Conservation (phyloP, 2,888 invertebrate species). For the Dasysyrphus albostriatus region DNA sequence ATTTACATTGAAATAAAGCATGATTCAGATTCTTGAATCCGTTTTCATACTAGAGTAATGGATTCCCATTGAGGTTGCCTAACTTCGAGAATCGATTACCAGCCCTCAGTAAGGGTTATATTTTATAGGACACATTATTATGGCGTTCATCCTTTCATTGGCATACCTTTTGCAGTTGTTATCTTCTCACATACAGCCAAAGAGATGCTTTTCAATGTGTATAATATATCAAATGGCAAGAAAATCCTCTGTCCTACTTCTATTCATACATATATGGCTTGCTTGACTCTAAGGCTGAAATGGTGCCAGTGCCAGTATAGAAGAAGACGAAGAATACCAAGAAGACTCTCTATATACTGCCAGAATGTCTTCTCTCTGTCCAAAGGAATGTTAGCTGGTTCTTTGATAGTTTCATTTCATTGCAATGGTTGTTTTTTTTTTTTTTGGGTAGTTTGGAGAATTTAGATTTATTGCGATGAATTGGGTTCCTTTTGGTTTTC, state of each 20-base stretch:
- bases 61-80: constrained; percentile 7
- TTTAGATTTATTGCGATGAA: constrained; percentile 71
- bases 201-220: constrained; percentile 48
- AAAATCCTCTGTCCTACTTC: constrained; percentile 51
- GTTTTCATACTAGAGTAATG: constrained; percentile 43
- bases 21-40: constrained; percentile 44
- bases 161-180: constrained; percentile 65
- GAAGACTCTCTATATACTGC: constrained; percentile 15
- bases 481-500: constrained; percentile 56
- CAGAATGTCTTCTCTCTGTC: constrained; percentile 47
- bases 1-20: constrained; percentile 42
- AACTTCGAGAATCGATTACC: constrained; percentile 64
- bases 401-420: constrained; percentile 67
- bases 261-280: neutral
- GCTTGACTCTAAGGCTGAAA: neutral
- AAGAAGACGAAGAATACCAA: constrained; percentile 10
- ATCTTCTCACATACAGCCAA: constrained; percentile 56
- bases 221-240: constrained; percentile 67
- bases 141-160: constrained; percentile 70
- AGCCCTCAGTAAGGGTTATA: constrained; percentile 44
- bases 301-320: neutral
- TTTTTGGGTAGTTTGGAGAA: constrained; percentile 38
- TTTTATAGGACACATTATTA: constrained; percentile 69
- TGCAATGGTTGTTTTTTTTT: constrained; percentile 34
- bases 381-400: constrained; percentile 48